Base-by-base conservation (phyloP, 2,113 vertebrate genomes). In the Lutjanus erythropterus region DNA sequence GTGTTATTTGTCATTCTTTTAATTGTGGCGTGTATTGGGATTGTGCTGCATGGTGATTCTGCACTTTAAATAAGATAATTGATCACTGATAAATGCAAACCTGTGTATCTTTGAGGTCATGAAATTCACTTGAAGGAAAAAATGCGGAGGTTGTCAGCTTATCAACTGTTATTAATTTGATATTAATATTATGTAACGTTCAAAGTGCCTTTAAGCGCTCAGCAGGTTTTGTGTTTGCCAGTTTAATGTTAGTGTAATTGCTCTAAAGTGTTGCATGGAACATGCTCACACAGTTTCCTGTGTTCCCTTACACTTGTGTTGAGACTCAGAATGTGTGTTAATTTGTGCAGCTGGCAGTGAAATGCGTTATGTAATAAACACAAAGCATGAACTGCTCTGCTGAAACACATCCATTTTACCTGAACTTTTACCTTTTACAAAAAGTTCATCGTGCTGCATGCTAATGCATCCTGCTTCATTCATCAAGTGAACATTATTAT, bases 281-380 rank as follows among this genome's bases (percentile, higher is more conserved):
- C 47, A 53, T 9, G 41, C 12, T 72, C 16, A 52, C 19, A 58
- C 18, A n/a, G 39, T 69, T 27, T 16, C 14, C 37, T 56, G 15
- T 41, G 41, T 64, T 3, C 16, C 37, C 46, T 39, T 9, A 19
- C 58, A 23, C 21, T 6, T 31, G 15, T 37, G 53, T 6, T 31
- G 15, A 42, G 53, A 25, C 35, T 50, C 27, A 39, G 14, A 19
- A 37, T 33, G 18, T 23, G 47, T 58, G 56, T 62, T 62, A 15
- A 80, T 80, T 52, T 69, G 41, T 44, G 19, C 11, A 15, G 25
- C 62, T 49, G 37, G 29, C 23, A 60, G 31, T 59, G 61, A 75
- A 85, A 65, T 4, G 8, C 71, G 68, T 68, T 37, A 59, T 27
- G 42, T 72, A 53, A 67, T 59, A 55, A 74, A 81, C 6, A 3